Conservation (phyloP, 2,797 vertebrate genomes). For the Cossypha caffra region DNA sequence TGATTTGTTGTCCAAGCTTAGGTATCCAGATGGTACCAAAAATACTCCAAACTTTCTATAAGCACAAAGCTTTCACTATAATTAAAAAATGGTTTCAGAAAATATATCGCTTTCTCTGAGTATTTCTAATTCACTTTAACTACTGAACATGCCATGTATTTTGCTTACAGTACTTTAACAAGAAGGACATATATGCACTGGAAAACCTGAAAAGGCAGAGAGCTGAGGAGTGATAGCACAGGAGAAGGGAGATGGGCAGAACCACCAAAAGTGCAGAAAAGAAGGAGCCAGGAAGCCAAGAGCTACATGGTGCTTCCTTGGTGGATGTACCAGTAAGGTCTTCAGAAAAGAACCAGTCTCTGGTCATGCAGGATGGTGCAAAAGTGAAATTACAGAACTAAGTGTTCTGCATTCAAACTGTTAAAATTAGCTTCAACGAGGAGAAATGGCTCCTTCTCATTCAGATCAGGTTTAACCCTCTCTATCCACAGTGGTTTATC, state of each 20-base stretch:
- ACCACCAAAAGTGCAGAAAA: background rate
- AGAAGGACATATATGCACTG: background rate
- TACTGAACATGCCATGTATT: background rate
- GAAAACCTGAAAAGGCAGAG: background rate
- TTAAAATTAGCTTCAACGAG: background rate
- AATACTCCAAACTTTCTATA: constrained; percentile 22
- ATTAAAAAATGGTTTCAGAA: constrained; percentile 38
- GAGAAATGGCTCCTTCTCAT: background rate
- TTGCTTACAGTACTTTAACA: background rate
- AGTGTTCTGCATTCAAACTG: rapidly evolving
- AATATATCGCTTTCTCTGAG: background rate
- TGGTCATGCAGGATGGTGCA: background rate
- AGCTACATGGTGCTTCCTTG: background rate
- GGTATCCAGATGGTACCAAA: constrained; percentile 58
- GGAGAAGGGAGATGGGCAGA: background rate
- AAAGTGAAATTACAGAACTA: background rate
- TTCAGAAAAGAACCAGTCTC: background rate
- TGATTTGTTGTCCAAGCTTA: constrained; percentile 53
- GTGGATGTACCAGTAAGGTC: background rate
- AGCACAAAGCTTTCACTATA: constrained; percentile 21
- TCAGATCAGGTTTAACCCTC: background rate
- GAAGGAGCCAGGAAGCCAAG: background rate
- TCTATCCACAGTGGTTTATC: background rate
- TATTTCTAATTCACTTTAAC: background rate
- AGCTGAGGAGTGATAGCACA: background rate